Percentiles rank a stretch among this genome's conserved stretches.
phyloP scores from a whole-genome alignment of 1,140 invertebrate genomes.

The Pseudomyrmex gracilis region DNA sequence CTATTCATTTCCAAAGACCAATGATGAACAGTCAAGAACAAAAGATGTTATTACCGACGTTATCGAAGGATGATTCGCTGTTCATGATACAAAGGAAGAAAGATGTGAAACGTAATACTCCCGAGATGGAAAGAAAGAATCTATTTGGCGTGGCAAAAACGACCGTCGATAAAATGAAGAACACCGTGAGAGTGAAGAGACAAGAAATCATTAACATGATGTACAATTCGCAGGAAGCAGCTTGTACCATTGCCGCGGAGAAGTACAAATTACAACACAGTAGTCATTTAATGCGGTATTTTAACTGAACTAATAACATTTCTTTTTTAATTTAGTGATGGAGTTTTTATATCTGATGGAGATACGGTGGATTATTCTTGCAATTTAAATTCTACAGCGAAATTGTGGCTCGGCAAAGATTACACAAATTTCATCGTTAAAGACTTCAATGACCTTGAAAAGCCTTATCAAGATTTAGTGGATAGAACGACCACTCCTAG shows the following conservation, averaged over 20 bases:
- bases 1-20: slow-evolving; percentile 70
- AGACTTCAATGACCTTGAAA: slow-evolving; percentile 96
- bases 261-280: slow-evolving; percentile 79
- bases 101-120: slow-evolving; percentile 89
- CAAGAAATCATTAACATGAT: slow-evolving; percentile 90
- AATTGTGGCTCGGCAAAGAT: slow-evolving; percentile 99
- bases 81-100: slow-evolving; percentile 84
- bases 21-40: slow-evolving; percentile 64
- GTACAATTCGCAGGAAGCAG: slow-evolving; percentile 87
- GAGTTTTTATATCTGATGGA: slow-evolving; percentile 46
- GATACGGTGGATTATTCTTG: slow-evolving; percentile 67
- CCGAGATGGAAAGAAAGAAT: slow-evolving; percentile 89
- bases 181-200: slow-evolving; percentile 87
- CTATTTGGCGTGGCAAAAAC: slow-evolving; percentile 86
- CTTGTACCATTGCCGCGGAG: slow-evolving; percentile 84
- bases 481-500: slow-evolving; percentile 94
- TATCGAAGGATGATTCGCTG: slow-evolving; percentile 86
- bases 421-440: slow-evolving; percentile 99
- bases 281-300: slow-evolving; percentile 1
- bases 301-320: slow-evolving; percentile 8
- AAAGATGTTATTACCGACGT: slow-evolving; percentile 81
- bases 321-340: slow-evolving; percentile 61
- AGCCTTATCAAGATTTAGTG: slow-evolving; percentile 95
- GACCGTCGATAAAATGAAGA: slow-evolving; percentile 86
- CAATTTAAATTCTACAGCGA: slow-evolving; percentile 88